Evolutionary conservation across 2,888 invertebrate genomes (phyloP), one percentile per base, ranked within the genome.

Genomic region (Chrysotoxum bicinctum): DNA sequence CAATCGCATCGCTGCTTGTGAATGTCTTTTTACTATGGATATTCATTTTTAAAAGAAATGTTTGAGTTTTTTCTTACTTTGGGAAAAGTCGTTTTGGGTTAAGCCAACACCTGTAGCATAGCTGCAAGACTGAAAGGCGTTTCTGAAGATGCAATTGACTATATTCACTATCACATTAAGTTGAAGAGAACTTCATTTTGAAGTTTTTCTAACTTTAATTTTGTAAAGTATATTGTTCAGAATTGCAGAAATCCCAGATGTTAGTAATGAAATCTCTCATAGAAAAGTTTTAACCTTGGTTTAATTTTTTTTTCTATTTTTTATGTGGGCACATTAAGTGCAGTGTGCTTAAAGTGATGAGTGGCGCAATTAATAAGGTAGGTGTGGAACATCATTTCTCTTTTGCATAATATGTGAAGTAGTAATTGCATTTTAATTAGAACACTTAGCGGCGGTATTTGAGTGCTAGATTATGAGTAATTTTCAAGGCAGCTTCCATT

Each of bases 91-190:
- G 23, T 35, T 66, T 37, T 66, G 70, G 70, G 54, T 54, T 50
- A 70, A 64, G 43, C 45, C 76, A 81, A 58, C 84, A 84, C 80
- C 83, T 84, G 80, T 84, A 50, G 84, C 72, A 60, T 40, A 19
- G 10, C 43, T 68, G 43, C 56, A 75, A 79, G 70, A 69, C 64
- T 68, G 48, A 1, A 14, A 58, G 19, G 48, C 23, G 14, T 54
- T 69, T 64, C 79, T 83, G 64, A 84, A 70, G 75, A 50, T 79
- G 60, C 80, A 84, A 80, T 79, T 84, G 80, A 75, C 75, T 60
- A 23, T 16, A 14, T 58, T 64, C 19, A 6, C 60, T 26, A 37
- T 60, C 70, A 69, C 37, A 70, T 60, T 12, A 50, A 21, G n/a
- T 48, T 40, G 56, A 58, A 45, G 30, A 60, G 6, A n/a, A 14